Evolutionary conservation across 2,113 vertebrate genomes (phyloP).

Genomic region (Nycticebus coucang): DNA sequence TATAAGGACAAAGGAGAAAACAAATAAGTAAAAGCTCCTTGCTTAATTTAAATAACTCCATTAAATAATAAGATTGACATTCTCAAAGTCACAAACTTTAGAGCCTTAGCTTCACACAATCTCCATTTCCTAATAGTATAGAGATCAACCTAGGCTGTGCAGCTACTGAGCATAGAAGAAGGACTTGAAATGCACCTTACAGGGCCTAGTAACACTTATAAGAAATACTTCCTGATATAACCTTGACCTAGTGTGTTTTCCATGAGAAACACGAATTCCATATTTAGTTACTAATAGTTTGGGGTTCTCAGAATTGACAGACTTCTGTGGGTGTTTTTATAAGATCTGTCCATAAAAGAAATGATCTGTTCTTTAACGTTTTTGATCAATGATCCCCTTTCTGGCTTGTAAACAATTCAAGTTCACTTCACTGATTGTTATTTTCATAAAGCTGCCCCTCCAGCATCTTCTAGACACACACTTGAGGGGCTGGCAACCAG

Average conservation of each 20-base stretch:
- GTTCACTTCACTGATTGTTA: not conserved
- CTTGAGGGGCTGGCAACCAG: not conserved
- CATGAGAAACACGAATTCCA: not conserved
- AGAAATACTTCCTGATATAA: constrained; percentile 8
- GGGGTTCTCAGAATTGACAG: constrained; percentile 22
- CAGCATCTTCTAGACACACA: not conserved
- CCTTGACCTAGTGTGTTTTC: not conserved
- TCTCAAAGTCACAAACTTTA: not conserved
- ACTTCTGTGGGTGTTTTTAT: not conserved
- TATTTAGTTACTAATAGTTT: not conserved
- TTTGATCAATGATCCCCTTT: not conserved
- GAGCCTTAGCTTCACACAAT: not conserved
- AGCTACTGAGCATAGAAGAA: not conserved
- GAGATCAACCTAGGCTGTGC: not conserved
- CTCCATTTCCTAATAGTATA: not conserved
- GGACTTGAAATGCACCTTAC: not conserved
- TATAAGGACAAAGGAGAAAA: no score
- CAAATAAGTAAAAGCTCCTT: not conserved
- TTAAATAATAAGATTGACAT: not conserved
- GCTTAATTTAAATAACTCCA: not conserved
- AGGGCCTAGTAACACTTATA: not conserved
- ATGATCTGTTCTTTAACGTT: not conserved
- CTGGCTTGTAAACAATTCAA: not conserved
- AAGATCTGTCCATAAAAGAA: not conserved
- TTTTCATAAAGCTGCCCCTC: not conserved